Conservation (phyloP, 2,797 vertebrate genomes). For the Oryzias sinensis region DNA sequence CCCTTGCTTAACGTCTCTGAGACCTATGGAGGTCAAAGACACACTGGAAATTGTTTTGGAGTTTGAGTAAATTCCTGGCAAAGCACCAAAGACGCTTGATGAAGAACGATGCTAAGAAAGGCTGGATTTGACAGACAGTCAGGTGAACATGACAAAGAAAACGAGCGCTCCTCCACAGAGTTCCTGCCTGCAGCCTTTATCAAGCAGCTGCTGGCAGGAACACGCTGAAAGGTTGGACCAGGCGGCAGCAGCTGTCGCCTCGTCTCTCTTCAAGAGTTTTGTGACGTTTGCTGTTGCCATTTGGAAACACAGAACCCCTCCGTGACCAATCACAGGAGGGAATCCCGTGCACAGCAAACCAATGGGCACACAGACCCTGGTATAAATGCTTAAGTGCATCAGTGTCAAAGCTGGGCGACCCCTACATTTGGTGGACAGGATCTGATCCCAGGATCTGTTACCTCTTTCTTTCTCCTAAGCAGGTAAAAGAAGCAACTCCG, state of each 20-base stretch:
- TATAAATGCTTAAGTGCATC: constrained; percentile 76
- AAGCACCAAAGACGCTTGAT: too few species aligned
- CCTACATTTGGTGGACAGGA: constrained; percentile 81
- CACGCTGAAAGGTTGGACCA: constrained; percentile 49
- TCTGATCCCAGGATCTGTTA: constrained; percentile 84
- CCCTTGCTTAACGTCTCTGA: too few species aligned
- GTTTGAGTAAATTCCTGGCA: too few species aligned
- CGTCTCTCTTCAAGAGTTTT: constrained; percentile 62
- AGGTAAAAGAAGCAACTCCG: constrained; percentile 71
- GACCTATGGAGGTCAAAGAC: too few species aligned
- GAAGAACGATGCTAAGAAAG: background rate
- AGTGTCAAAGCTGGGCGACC: constrained; percentile 79
- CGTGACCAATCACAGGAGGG: constrained; percentile 66
- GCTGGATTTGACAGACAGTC: background rate
- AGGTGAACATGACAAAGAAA: background rate
- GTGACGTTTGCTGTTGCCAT: constrained; percentile 76
- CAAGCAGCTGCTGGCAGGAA: constrained; percentile 2
- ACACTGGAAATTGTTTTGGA: too few species aligned
- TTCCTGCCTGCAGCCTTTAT: constrained; percentile 5
- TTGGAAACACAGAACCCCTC: constrained; percentile 69
- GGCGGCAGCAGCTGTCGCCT: constrained; percentile 72
- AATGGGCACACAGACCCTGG: constrained; percentile 64
- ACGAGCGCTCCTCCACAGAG: background rate
- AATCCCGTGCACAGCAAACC: constrained; percentile 44
- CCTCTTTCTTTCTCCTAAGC: constrained; percentile 76